A percentile compares a stretch with the other conserved stretches of the same genome.
These are phyloP conservation scores for Cryptotis parvus DNA, from an alignment of 2,113 vertebrate genomes.

Conservation along the genomic window DNA sequence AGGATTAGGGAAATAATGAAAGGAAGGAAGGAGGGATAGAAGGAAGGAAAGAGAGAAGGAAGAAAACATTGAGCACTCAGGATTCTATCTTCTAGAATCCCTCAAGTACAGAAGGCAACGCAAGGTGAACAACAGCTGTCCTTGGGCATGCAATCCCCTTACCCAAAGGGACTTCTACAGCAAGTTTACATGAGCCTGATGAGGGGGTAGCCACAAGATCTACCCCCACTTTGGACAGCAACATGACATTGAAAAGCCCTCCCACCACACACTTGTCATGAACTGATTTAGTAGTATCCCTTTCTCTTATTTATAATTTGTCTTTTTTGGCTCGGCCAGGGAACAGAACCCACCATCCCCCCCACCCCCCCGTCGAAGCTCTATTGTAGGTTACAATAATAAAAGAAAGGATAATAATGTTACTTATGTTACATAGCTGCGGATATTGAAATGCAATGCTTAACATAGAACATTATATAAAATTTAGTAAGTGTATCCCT, in stretches of 20 bases:
- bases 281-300: constrained; percentile 57
- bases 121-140: not conserved
- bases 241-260: not conserved
- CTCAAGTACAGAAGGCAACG: not conserved
- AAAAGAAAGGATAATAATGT: too few species aligned
- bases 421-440: constrained; percentile 66
- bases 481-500: constrained; percentile 82
- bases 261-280: not conserved
- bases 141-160: not conserved
- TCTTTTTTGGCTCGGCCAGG: too few species aligned
- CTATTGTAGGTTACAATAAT: too few species aligned
- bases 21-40: too few species aligned
- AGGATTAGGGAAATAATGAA: too few species aligned
- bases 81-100: not conserved
- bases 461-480: constrained; percentile 68
- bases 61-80: not conserved
- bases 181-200: not conserved
- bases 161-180: not conserved
- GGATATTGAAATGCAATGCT: constrained; percentile 75
- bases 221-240: not conserved
- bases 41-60: not conserved
- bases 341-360: too few species aligned
- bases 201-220: not conserved
- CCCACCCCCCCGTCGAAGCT: too few species aligned
- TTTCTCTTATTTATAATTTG: too few species aligned